Evolutionary conservation across 2,113 vertebrate species (phyloP), one percentile per base, ranked within the genome.

Genomic region (Dipodomys stephensi): DNA sequence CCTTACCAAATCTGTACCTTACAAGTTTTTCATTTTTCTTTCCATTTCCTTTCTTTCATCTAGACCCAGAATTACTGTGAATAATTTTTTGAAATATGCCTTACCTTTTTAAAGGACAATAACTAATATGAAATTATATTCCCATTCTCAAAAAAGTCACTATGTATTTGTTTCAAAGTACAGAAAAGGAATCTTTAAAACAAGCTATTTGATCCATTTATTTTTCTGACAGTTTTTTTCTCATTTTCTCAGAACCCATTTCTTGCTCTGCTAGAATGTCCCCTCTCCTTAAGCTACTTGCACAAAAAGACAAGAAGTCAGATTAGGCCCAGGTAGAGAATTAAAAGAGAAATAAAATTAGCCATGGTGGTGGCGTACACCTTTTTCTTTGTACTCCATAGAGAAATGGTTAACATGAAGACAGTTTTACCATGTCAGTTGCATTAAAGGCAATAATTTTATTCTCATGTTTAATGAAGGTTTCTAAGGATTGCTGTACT

Each of bases 371-470:
- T 32, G 4, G 4, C 1, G 2, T 68, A 20, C 78, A 72, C 28
- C 60, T 72, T 71, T 90, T 88, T 84, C 53, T 73, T 85, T 94
- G 62, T 23, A 39, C 22, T 90, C 53, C 35, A 0, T 15, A 77
- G n/a, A 69, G 35, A 86, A 90, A 78, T 83, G 44, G n/a, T 86
- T 83, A 76, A 64, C 12, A 12, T 39, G 15, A 79, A 28, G 83
- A 32, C 23, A 62, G 18, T 65, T 81, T 82, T 23, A 64, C n/a
- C 68, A 25, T 83, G 10, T 83, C 16, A 79, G 60, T 39, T 60
- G 88, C 82, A 74, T 69, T 85, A 53, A 92, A 95, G 39, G 19
- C 53, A 39, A 11, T 83, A n/a, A 9, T 95, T 81, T 84, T 77
- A 81, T 71, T 87, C n/a, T 53, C 19, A 16, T 78, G 18, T 65